These are phyloP conservation scores for Portevinia maculata DNA, from an alignment of 2,888 invertebrate species.

Conservation along the genomic window DNA sequence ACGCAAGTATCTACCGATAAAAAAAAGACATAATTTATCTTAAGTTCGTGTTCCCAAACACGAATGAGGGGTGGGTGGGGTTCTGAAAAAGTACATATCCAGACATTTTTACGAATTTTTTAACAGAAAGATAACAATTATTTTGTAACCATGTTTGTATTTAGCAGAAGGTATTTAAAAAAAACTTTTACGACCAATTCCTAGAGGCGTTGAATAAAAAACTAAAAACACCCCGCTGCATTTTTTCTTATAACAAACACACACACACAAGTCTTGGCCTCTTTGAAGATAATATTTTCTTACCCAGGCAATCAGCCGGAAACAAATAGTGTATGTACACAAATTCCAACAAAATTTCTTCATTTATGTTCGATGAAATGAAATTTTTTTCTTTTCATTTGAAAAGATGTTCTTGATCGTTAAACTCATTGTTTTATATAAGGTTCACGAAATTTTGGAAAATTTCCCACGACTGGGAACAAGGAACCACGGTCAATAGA, in stretches of 20 bases:
- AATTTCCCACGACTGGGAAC: slow-evolving; percentile 6
- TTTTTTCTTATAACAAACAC: slow-evolving; percentile 15
- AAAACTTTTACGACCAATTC: neutral
- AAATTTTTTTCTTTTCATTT: slow-evolving; percentile 23
- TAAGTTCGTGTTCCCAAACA: too few species aligned
- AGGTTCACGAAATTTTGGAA: slow-evolving; percentile 10
- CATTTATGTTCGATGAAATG: too few species aligned
- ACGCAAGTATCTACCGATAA: too few species aligned
- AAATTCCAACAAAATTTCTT: neutral
- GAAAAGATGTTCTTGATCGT: slow-evolving; percentile 21
- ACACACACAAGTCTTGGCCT: slow-evolving; percentile 18
- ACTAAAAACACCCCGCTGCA: slow-evolving; percentile 12
- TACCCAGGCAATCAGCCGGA: slow-evolving; percentile 28
- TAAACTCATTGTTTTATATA: slow-evolving; percentile 45
- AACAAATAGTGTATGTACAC: neutral
- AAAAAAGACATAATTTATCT: too few species aligned
- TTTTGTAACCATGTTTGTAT: too few species aligned
- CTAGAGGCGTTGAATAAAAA: neutral
- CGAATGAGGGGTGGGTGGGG: slow-evolving; percentile 41
- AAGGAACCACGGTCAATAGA: slow-evolving; percentile 52
- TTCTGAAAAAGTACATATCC: neutral
- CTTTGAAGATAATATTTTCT: slow-evolving; percentile 4
- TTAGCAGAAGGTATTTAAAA: neutral
- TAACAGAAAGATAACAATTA: too few species aligned
- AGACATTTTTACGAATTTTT: too few species aligned